Evolutionary conservation across 35 echinoderm and acorn worm genomes (phyloP).

Genomic region (Apostichopus parvimensis): DNA sequence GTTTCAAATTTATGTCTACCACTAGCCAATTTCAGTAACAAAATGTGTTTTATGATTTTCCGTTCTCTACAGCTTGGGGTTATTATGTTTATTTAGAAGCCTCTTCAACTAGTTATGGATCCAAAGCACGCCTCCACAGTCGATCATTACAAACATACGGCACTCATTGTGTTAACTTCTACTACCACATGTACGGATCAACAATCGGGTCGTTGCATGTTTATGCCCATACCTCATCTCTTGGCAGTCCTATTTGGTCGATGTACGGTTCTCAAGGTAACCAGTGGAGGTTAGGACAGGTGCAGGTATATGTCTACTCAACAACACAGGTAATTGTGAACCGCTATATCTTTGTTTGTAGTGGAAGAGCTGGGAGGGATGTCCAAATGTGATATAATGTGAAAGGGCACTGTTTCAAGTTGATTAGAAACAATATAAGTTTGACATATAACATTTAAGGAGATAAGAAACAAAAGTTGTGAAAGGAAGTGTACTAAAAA

Average conservation of each 20-base stretch:
- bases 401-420: no score
- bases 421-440: no score
- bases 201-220: background rate
- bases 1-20: no score
- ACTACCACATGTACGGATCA: background rate
- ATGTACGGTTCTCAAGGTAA: background rate
- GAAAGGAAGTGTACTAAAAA: no score
- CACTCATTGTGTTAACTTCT: background rate
- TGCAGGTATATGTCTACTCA: background rate
- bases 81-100: slow-evolving; percentile 74
- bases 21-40: no score
- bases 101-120: background rate
- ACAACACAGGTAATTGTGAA: no score
- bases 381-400: no score
- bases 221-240: background rate
- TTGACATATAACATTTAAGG: no score
- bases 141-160: background rate
- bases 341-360: no score
- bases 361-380: no score
- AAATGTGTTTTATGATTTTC: no score
- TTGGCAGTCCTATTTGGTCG: background rate
- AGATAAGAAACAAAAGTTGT: no score
- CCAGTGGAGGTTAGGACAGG: background rate
- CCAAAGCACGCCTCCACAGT: background rate
- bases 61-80: background rate